Conservation (phyloP, 2,888 invertebrate genomes). For the Candidula unifasciata region DNA sequence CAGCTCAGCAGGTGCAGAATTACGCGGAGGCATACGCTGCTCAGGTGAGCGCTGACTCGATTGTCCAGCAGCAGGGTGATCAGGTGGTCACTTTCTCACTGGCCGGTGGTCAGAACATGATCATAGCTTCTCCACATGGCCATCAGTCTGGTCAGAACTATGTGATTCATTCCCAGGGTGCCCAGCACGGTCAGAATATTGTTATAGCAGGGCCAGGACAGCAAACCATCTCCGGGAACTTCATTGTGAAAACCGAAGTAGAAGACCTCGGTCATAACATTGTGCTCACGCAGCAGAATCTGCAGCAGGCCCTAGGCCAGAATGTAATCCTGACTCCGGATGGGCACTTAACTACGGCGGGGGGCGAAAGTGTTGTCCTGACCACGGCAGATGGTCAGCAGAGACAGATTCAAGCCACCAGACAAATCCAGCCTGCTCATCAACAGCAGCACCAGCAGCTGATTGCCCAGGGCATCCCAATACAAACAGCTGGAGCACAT, state of each 20-base stretch:
- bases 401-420: conserved; percentile 35
- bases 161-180: conserved; percentile 50
- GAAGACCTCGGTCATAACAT: conserved; percentile 56
- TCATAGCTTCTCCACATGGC: conserved; percentile 55
- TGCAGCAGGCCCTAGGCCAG: conserved; percentile 52
- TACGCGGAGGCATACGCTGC: conserved; percentile 48
- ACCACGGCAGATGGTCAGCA: conserved; percentile 51
- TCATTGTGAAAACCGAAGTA: conserved; percentile 53
- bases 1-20: conserved; percentile 39
- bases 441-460: conserved; percentile 46
- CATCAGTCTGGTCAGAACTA: conserved; percentile 54
- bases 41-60: conserved; percentile 38
- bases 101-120: conserved; percentile 55
- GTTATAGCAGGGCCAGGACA: conserved; percentile 55
- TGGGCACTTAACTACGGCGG: conserved; percentile 47
- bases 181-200: conserved; percentile 53
- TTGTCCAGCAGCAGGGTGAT: conserved; percentile 39
- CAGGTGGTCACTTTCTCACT: conserved; percentile 54
- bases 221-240: conserved; percentile 50
- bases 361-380: conserved; percentile 39
- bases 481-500: conserved; percentile 43
- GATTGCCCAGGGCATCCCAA: conserved; percentile 38
- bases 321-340: conserved; percentile 52
- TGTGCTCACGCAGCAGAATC: conserved; percentile 55
- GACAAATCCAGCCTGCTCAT: conserved; percentile 46